These are phyloP conservation scores for Diaphora mendica DNA, from an alignment of 2,888 invertebrate genomes.

Conservation along the genomic window DNA sequence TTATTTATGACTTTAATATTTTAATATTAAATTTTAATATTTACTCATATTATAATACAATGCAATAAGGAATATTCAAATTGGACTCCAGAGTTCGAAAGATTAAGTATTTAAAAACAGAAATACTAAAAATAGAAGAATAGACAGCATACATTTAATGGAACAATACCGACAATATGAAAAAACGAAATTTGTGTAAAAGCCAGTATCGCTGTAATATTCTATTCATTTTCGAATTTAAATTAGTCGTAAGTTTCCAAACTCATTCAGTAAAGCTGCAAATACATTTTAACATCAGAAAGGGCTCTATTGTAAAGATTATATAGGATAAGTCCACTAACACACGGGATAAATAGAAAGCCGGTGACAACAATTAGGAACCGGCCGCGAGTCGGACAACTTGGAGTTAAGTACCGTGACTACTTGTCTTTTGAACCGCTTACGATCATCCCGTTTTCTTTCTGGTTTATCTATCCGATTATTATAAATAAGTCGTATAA, in stretches of 20 bases:
- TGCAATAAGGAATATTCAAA: neutral
- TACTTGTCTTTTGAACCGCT: slow-evolving; percentile 33
- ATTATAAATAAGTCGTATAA: slow-evolving; percentile 48
- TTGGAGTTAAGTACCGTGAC: slow-evolving; percentile 72
- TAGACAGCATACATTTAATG: too few species aligned
- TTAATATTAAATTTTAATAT: neutral
- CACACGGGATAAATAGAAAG: slow-evolving; percentile 62
- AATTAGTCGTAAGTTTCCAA: neutral
- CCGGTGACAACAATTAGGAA: slow-evolving; percentile 63
- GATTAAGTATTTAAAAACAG: neutral
- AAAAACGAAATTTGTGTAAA: too few species aligned
- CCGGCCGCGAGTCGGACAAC: slow-evolving; percentile 55
- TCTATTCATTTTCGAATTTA: too few species aligned
- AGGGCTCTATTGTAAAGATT: slow-evolving; percentile 16
- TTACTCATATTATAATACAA: neutral
- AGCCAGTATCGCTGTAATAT: too few species aligned
- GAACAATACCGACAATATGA: too few species aligned
- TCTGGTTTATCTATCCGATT: slow-evolving; percentile 55
- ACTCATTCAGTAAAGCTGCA: neutral
- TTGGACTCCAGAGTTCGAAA: neutral
- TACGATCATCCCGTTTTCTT: slow-evolving; percentile 34
- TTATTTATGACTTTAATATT: neutral
- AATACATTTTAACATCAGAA: slow-evolving; percentile 8
- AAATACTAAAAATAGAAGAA: too few species aligned
- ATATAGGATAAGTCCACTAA: slow-evolving; percentile 29